A percentile compares a stretch with the other conserved stretches of the same genome.
Conservation (phyloP, 2,113 vertebrate genomes). For the Callipepla californica region DNA sequence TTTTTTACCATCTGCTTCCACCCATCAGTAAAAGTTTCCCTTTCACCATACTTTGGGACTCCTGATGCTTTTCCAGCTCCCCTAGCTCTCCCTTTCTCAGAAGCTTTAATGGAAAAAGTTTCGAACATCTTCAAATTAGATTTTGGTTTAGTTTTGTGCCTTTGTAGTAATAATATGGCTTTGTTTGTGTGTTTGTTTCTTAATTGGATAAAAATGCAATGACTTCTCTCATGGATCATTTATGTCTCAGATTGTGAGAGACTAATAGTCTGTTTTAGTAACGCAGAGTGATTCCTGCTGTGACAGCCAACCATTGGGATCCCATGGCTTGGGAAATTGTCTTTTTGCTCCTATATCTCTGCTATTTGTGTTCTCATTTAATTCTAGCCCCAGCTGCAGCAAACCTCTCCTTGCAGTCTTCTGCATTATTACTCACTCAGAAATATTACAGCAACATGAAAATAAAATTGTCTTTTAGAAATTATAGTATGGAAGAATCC, state of each 20-base stretch:
- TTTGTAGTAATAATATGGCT: not conserved
- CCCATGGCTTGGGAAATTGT: constrained; percentile 21
- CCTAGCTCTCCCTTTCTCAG: not conserved
- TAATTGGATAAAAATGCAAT: not conserved
- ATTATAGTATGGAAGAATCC: not conserved
- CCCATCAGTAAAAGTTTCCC: not conserved
- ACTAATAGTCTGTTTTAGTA: not conserved
- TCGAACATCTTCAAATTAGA: not conserved
- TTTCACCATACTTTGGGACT: not conserved
- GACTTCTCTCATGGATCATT: constrained; percentile 23
- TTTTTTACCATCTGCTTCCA: constrained; percentile 19
- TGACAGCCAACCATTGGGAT: not conserved
- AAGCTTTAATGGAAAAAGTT: not conserved
- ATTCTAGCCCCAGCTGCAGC: not conserved
- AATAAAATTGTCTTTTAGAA: not conserved
- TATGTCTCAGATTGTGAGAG: not conserved
- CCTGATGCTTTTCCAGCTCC: not conserved
- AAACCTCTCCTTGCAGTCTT: not conserved
- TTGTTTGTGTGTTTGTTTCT: not conserved
- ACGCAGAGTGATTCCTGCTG: not conserved
- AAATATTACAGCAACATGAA: not conserved
- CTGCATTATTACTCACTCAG: not conserved
- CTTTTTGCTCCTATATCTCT: not conserved
- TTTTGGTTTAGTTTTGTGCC: not conserved
- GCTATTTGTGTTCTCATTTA: not conserved